phyloP scores from a whole-genome alignment of 2,113 vertebrate genomes.

The Channa maculata region DNA sequence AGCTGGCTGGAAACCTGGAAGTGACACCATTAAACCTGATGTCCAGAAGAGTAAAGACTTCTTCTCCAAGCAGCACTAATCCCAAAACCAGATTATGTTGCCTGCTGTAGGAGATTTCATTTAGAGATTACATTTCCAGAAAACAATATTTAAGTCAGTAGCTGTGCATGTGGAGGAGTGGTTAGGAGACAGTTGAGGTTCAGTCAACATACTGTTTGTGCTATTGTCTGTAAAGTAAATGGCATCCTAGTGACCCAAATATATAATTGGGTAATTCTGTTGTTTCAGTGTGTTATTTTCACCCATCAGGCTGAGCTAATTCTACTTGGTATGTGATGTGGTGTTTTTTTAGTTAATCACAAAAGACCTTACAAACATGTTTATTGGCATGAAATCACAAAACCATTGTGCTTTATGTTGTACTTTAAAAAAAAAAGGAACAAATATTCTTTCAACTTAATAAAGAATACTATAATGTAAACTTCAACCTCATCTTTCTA shows the following conservation, averaged over 20 bases:
- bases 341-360: conserved; percentile 16
- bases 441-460: conserved; percentile 6
- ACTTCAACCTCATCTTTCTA: no score
- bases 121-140: conserved; percentile 54
- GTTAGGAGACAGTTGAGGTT: conserved; percentile 18
- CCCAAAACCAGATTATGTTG: conserved; percentile 50
- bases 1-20: conserved; percentile 98
- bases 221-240: conserved; percentile 19
- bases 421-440: not conserved
- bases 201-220: conserved; percentile 16
- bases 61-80: conserved; percentile 92
- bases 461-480: conserved; percentile 12
- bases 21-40: conserved; percentile 98
- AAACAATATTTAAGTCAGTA: conserved; percentile 52
- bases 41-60: conserved; percentile 96
- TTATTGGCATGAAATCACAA: not conserved
- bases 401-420: not conserved
- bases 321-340: conserved; percentile 18
- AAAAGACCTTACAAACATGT: conserved; percentile 11
- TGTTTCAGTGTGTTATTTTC: conserved; percentile 20
- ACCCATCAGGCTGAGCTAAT: conserved; percentile 2
- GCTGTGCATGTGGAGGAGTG: conserved; percentile 43
- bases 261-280: conserved; percentile 26
- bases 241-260: conserved; percentile 38
- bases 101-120: conserved; percentile 66